phyloP scores from a whole-genome alignment of 2,797 vertebrate genomes.

The Sebastolobus altivelis region DNA sequence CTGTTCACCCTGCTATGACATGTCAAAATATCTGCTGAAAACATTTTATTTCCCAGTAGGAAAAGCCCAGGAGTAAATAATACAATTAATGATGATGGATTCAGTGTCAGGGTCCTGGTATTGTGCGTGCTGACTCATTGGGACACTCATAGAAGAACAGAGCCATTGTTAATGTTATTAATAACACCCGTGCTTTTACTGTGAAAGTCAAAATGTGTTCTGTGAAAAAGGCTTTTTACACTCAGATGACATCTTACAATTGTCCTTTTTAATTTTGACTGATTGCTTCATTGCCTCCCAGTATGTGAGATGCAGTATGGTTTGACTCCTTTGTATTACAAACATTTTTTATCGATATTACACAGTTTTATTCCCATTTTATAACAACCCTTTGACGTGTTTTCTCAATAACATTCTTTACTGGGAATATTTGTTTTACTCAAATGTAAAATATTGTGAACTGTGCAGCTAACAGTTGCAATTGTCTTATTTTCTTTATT shows the following conservation, averaged over 20 bases:
- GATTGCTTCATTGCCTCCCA: background rate
- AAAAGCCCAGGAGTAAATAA: background rate
- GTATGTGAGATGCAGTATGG: too few relatives aligned
- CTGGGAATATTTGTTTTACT: background rate
- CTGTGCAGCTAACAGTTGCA: background rate
- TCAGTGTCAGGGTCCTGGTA: background rate
- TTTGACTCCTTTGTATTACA: background rate
- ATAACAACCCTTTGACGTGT: rapidly evolving
- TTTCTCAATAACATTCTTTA: background rate
- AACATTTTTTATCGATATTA: background rate
- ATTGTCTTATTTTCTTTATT: background rate
- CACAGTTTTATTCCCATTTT: background rate
- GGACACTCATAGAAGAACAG: background rate
- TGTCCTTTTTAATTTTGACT: background rate
- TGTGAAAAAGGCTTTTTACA: background rate
- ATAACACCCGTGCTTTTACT: background rate
- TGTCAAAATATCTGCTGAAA: rapidly evolving
- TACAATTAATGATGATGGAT: background rate
- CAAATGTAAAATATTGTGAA: background rate
- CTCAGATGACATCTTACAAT: background rate
- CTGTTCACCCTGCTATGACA: too few relatives aligned
- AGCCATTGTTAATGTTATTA: background rate
- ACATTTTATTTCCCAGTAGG: background rate
- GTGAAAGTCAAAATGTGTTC: background rate
- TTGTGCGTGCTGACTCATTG: background rate